phyloP scores from a whole-genome alignment of 2,888 invertebrate species.

The Leptopilina drosophilae region DNA sequence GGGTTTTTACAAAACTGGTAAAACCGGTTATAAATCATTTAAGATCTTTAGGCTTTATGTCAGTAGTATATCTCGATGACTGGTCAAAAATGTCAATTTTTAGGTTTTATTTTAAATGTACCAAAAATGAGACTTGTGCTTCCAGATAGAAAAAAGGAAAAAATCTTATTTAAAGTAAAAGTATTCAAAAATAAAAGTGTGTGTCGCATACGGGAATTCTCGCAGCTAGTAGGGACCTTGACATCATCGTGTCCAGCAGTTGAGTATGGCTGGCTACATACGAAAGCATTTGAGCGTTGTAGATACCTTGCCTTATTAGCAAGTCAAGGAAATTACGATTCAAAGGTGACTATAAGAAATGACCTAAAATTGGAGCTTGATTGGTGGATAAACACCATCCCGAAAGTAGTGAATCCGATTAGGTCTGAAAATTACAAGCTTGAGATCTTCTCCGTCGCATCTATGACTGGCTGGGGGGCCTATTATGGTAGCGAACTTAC shows the following conservation, averaged over 20 bases:
- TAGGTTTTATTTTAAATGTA: conserved; percentile 39
- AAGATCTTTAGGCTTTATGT: conserved; percentile 15
- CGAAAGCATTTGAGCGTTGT: conserved; percentile 52
- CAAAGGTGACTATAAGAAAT: too few relatives aligned
- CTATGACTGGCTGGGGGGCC: too few relatives aligned
- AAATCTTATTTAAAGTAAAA: conserved; percentile 23
- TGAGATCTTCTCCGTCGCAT: too few relatives aligned
- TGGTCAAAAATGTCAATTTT: conserved; percentile 32
- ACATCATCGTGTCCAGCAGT: conserved; percentile 53
- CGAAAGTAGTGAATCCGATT: too few relatives aligned
- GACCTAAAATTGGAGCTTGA: too few relatives aligned
- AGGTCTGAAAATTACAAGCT: too few relatives aligned
- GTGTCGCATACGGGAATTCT: conserved; percentile 43
- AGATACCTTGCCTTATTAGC: conserved; percentile 46
- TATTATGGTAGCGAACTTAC: too few relatives aligned
- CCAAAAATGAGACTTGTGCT: background rate
- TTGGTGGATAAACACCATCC: too few relatives aligned
- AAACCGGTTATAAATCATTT: conserved; percentile 40
- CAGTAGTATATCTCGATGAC: conserved; percentile 45
- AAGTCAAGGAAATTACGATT: too few relatives aligned
- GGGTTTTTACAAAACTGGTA: conserved; percentile 46
- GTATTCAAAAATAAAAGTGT: conserved; percentile 16
- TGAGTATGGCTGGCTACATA: conserved; percentile 54
- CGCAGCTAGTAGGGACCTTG: conserved; percentile 33
- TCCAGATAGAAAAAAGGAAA: background rate